Percentiles rank a stretch among this genome's conserved stretches.
phyloP scores from a whole-genome alignment of 2,888 invertebrate genomes.

The Hipparchia semele region DNA sequence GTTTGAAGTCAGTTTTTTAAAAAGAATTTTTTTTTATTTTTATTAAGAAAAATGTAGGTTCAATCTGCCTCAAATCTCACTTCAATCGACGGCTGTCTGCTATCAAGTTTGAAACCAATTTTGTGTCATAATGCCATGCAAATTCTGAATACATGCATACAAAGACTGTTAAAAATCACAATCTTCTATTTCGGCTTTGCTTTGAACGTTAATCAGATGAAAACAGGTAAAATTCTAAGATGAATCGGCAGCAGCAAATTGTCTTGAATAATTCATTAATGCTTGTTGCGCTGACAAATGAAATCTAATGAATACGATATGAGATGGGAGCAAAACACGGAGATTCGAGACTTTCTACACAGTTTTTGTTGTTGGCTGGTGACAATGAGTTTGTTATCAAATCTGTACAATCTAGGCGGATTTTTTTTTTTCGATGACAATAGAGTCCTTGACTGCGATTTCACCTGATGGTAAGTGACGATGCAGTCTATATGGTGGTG shows the following conservation, averaged over 20 bases:
- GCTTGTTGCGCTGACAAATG: constrained; percentile 76
- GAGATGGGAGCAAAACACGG: constrained; percentile 56
- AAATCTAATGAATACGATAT: constrained; percentile 80
- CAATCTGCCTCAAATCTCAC: too few relatives aligned
- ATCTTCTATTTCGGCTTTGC: constrained; percentile 46
- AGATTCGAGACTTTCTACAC: constrained; percentile 52
- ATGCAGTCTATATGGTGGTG: too few relatives aligned
- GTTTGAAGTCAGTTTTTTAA: too few relatives aligned
- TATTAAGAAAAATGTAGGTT: too few relatives aligned
- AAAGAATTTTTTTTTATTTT: too few relatives aligned
- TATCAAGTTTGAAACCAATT: background rate
- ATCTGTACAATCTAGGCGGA: constrained; percentile 1
- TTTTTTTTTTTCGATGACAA: too few relatives aligned
- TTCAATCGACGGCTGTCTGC: too few relatives aligned
- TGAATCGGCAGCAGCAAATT: constrained; percentile 69
- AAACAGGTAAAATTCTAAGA: constrained; percentile 55
- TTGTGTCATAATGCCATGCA: background rate
- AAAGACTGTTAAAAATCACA: constrained; percentile 12
- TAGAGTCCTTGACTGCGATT: too few relatives aligned
- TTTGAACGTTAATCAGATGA: constrained; percentile 15
- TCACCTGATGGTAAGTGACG: too few relatives aligned
- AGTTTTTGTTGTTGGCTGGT: constrained; percentile 40
- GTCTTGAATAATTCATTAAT: constrained; percentile 78
- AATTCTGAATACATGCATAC: constrained; percentile 10
- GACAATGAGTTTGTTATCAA: constrained; percentile 36